Conservation (phyloP, 2,113 vertebrate genomes). For the Tringa solitaria region DNA sequence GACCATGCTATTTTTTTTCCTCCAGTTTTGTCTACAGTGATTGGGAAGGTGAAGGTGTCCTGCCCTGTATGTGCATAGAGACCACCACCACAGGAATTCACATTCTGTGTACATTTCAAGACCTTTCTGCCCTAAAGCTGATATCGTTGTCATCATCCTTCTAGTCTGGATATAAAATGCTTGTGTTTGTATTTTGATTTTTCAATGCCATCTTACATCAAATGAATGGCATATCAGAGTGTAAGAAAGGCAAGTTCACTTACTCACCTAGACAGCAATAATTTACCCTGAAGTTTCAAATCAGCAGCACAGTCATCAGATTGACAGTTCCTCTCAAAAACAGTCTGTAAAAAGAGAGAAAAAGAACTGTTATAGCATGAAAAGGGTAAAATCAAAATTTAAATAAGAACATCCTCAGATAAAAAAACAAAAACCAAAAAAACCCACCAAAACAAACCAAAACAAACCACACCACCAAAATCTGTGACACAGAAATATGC, state of each 20-base stretch:
- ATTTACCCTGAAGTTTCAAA: conserved; percentile 86
- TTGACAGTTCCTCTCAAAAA: conserved; percentile 96
- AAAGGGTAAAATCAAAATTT: neutral
- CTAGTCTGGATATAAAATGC: neutral
- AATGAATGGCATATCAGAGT: neutral
- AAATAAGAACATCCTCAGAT: neutral
- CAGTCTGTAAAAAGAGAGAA: conserved; percentile 79
- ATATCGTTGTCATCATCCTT: neutral
- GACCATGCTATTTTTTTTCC: neutral
- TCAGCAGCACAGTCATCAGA: conserved; percentile 96
- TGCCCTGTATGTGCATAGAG: neutral
- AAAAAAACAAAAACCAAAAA: neutral
- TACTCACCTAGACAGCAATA: conserved; percentile 89
- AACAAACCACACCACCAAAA: neutral
- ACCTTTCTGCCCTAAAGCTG: neutral
- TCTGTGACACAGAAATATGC: neutral
- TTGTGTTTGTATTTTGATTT: neutral
- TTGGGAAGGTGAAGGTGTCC: neutral
- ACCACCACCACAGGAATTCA: neutral
- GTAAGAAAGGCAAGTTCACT: neutral
- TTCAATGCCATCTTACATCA: neutral
- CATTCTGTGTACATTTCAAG: neutral
- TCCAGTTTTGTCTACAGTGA: neutral
- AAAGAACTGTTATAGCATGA: neutral
- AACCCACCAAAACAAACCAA: neutral